Evolutionary conservation across 2,113 vertebrate species (phyloP).

Genomic region (Acrocephalus arundinaceus): DNA sequence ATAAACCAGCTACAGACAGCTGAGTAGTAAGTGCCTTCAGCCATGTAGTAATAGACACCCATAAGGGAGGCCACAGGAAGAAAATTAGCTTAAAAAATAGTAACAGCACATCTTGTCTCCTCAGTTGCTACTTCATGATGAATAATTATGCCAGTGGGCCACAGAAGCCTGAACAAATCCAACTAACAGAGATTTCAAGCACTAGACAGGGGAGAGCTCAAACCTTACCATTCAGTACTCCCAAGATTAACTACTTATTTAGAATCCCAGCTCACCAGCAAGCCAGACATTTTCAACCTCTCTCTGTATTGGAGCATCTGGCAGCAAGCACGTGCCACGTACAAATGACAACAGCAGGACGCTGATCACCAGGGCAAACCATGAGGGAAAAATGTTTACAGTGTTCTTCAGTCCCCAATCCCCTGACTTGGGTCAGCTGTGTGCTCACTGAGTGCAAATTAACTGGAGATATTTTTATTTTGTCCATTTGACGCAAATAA

Average conservation of each 20-base stretch:
- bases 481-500: not conserved
- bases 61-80: not conserved
- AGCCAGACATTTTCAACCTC: not conserved
- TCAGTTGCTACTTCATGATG: not conserved
- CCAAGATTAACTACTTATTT: not conserved
- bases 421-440: not conserved
- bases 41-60: not conserved
- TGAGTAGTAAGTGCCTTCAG: not conserved
- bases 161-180: not conserved
- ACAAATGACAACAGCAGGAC: not conserved
- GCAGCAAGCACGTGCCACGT: not conserved
- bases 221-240: not conserved
- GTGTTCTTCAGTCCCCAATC: not conserved
- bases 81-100: not conserved
- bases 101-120: not conserved
- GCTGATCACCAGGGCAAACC: not conserved
- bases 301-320: not conserved
- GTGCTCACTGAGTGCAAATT: not conserved
- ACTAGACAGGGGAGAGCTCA: not conserved
- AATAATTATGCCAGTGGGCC: not conserved
- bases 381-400: not conserved
- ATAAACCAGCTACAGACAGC: not conserved
- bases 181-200: not conserved
- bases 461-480: not conserved
- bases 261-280: not conserved